Evolutionary conservation across 2,888 invertebrate genomes (phyloP).

Genomic region (Agrenia bidenticulata): DNA sequence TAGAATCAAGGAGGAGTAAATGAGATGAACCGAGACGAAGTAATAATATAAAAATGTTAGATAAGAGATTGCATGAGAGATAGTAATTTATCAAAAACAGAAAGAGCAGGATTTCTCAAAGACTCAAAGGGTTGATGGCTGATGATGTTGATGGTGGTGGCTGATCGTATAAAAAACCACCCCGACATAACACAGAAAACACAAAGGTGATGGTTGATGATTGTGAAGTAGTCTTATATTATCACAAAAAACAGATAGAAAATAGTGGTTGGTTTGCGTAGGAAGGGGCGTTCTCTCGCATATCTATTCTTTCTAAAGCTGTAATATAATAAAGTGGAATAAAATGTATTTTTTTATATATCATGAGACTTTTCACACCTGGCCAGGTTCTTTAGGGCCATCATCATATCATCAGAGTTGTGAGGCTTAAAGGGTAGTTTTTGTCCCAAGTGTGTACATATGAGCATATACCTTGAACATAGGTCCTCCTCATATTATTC

Average conservation of each 20-base stretch:
- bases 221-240: too few relatives aligned
- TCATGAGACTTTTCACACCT: conserved; percentile 11
- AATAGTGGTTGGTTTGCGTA: conserved; percentile 11
- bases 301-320: conserved; percentile 7
- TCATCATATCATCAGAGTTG: conserved; percentile 1
- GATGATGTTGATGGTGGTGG: too few relatives aligned
- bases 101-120: neutral
- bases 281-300: conserved; percentile 42
- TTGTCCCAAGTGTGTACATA: neutral
- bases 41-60: neutral
- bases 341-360: neutral
- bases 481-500: too few relatives aligned
- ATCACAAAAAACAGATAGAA: too few relatives aligned
- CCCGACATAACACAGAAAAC: neutral
- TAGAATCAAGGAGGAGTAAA: too few relatives aligned
- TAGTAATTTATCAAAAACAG: conserved; percentile 29
- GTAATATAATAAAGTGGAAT: conserved; percentile 1
- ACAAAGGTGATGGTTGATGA: conserved; percentile 7
- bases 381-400: neutral
- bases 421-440: neutral
- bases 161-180: neutral
- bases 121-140: neutral
- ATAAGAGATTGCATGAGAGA: conserved; percentile 35
- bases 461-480: too few relatives aligned
- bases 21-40: too few relatives aligned